phyloP scores from a whole-genome alignment of 2,113 vertebrate genomes.

The Hepsetus odoe region DNA sequence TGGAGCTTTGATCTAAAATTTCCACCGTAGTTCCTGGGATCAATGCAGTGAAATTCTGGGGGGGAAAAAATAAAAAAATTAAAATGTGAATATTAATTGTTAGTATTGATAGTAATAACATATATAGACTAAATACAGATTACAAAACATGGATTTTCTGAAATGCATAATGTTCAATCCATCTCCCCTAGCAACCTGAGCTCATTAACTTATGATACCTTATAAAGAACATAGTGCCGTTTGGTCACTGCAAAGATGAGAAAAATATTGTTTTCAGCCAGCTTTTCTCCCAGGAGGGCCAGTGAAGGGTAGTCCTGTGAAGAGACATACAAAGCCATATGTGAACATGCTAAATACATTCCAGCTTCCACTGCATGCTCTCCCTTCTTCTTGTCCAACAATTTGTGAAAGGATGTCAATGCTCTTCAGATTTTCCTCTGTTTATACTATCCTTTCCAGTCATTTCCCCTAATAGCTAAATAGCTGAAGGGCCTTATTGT shows the following conservation, averaged over 20 bases:
- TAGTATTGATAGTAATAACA: not conserved
- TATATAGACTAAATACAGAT: not conserved
- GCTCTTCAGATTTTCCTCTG: conserved; percentile 33
- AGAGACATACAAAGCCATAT: conserved; percentile 6
- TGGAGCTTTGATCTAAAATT: conserved; percentile 93
- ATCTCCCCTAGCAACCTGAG: not conserved
- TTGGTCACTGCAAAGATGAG: conserved; percentile 96
- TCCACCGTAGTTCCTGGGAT: conserved; percentile 96
- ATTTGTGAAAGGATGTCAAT: conserved; percentile 45
- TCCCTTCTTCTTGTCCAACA: conserved; percentile 24
- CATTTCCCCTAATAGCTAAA: conserved; percentile 39
- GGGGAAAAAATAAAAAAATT: not conserved
- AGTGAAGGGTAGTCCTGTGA: conserved; percentile 94
- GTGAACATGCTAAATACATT: conserved; percentile 23
- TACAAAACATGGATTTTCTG: not conserved
- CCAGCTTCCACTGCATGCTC: not conserved
- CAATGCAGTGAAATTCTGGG: conserved; percentile 90
- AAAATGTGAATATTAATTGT: too few relatives aligned
- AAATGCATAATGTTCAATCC: not conserved
- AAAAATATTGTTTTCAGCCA: conserved; percentile 96
- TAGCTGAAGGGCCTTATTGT: not conserved
- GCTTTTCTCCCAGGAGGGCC: conserved; percentile 92
- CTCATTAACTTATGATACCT: conserved; percentile 72
- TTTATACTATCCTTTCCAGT: conserved; percentile 44
- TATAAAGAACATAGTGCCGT: conserved; percentile 90